Base-by-base conservation (phyloP, 2,797 vertebrate genomes). In the Tarsius wallacei region DNA sequence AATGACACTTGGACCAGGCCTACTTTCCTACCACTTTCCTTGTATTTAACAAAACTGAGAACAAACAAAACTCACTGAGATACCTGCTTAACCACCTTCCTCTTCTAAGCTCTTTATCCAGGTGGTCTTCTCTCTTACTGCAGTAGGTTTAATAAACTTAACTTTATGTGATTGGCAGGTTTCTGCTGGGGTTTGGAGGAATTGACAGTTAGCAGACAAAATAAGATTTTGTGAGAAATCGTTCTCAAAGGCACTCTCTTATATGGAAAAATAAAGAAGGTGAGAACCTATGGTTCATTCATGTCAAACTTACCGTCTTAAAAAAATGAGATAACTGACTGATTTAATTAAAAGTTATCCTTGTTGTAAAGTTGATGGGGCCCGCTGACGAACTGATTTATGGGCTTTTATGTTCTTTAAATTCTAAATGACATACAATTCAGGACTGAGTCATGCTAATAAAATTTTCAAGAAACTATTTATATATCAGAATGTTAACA, bases 401-500 rank as follows among this genome's bases (percentile, higher is more conserved):
- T 77, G 12, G 6, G 2, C 6, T 2, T 47, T 92, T 78, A 22
- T 26, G 21, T 91, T 51, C 66, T 93, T 71, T 36, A 92, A 73
- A 26, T 94, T 91, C 31, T 53, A 33, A 71, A 90, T n/a, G 8
- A 33, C 51, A 74, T 63, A 5, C 6, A 81, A 31, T 87, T 77
- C 31, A 55, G 2, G n/a, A 74, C 68, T 63, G n/a, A n/a, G 14
- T 84, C 12, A 90, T 57, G 16, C 22, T 55, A 74, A 73, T 87
- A 90, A 83, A 93, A 90, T 55, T 94, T 61, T 28, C 16, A 33
- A 90, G n/a, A 74, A 28, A 86, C 21, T 71, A 63, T 57, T 31
- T 71, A 36, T 78, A 59, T 1, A 16, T 19, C 33, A 33, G 47
- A 84, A 80, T 55, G 33, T 68, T 88, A 71, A 49, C 8, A 57